Evolutionary conservation across 2,113 vertebrate species (phyloP).

Genomic region (Nannobrachium achirus): DNA sequence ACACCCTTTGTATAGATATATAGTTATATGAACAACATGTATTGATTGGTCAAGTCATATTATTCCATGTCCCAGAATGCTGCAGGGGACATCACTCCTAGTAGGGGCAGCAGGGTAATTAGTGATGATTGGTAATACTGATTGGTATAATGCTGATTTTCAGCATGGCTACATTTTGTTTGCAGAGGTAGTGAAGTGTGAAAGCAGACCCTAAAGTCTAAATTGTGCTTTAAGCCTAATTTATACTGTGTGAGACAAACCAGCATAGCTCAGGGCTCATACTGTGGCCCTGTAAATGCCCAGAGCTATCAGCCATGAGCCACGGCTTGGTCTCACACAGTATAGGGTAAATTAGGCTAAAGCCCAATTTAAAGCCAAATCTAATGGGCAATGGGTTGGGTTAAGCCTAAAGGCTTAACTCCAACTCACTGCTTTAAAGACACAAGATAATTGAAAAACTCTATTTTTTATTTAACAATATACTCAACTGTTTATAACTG

Average conservation of each 20-base stretch:
- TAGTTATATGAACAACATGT: constrained; percentile 3
- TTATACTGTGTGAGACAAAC: no score
- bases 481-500: background rate
- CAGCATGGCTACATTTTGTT: background rate
- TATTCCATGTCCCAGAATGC: constrained; percentile 27
- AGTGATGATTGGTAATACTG: background rate
- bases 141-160: background rate
- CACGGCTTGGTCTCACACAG: no score
- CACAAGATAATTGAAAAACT: no score
- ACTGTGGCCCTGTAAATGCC: no score
- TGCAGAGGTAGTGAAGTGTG: background rate
- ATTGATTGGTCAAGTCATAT: constrained; percentile 15
- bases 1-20: no score
- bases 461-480: no score
- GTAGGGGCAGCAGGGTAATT: constrained; percentile 14
- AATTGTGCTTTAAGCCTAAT: no score
- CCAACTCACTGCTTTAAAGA: no score
- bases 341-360: no score
- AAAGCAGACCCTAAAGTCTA: background rate
- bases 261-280: no score
- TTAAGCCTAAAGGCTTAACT: background rate
- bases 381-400: background rate
- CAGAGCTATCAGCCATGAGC: no score
- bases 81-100: constrained; percentile 29
- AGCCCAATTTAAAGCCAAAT: no score